phyloP scores from a whole-genome alignment of 2,113 vertebrate species.

The Corythoichthys intestinalis region DNA sequence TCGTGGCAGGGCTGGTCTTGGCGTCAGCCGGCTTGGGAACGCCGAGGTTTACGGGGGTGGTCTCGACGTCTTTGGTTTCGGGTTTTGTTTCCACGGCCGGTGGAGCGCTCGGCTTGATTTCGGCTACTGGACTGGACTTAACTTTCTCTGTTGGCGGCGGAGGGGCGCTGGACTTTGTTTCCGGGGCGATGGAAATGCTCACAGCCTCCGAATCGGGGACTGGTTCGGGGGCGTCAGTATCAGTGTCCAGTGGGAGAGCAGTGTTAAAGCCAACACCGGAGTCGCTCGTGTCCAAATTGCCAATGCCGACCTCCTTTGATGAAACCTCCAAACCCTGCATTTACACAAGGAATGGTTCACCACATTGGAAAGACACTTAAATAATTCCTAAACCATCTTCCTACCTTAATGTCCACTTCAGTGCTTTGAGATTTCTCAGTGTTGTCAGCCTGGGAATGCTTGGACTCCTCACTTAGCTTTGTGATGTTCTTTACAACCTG shows the following conservation, averaged over 20 bases:
- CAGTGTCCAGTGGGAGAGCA: slow-evolving; percentile 74
- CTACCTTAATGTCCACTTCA: slow-evolving; percentile 78
- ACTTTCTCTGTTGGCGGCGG: slow-evolving; percentile 48
- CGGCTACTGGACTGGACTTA: slow-evolving; percentile 37
- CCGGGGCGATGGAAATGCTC: slow-evolving; percentile 55
- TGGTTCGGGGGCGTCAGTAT: slow-evolving; percentile 68
- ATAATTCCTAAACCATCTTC: slow-evolving; percentile 16
- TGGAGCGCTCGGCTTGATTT: slow-evolving; percentile 17
- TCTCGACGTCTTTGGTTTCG: slow-evolving; percentile 39
- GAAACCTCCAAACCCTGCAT: slow-evolving; percentile 75
- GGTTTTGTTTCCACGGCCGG: slow-evolving; percentile 32
- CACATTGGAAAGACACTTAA: slow-evolving; percentile 24
- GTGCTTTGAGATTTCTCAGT: slow-evolving; percentile 78
- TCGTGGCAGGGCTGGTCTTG: slow-evolving; percentile 51
- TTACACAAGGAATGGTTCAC: slow-evolving; percentile 22
- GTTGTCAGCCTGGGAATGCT: slow-evolving; percentile 72
- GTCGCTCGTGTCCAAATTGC: slow-evolving; percentile 75
- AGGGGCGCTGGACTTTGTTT: slow-evolving; percentile 49
- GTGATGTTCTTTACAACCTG: slow-evolving; percentile 77
- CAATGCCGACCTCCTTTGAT: slow-evolving; percentile 70
- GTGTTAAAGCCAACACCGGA: slow-evolving; percentile 78
- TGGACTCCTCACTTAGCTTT: slow-evolving; percentile 72
- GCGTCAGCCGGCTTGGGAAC: slow-evolving; percentile 40
- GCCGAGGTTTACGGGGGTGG: slow-evolving; percentile 38
- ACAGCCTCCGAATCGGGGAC: slow-evolving; percentile 61